phyloP scores from a whole-genome alignment of 1,140 invertebrate genomes.

The Chrysopa pallens region DNA sequence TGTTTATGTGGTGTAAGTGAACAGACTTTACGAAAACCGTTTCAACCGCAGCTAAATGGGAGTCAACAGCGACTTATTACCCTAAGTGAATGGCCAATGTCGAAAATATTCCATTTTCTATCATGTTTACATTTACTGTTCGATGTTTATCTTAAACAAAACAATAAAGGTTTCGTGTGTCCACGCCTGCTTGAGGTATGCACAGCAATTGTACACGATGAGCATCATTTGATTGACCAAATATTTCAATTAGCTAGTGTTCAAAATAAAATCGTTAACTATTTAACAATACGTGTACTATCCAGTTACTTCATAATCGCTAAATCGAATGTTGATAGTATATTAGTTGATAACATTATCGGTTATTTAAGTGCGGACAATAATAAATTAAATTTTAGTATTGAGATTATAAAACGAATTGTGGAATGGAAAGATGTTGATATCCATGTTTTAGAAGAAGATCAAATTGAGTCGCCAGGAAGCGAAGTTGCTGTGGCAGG shows the following conservation, averaged over 20 bases:
- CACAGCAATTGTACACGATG: slow-evolving; percentile 58
- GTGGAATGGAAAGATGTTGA: slow-evolving; percentile 75
- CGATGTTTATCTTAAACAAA: slow-evolving; percentile 69
- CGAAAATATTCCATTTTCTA: slow-evolving; percentile 53
- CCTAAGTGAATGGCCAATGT: slow-evolving; percentile 49
- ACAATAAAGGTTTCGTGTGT: slow-evolving; percentile 60
- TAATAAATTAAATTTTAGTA: slow-evolving; percentile 60
- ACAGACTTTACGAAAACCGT: slow-evolving; percentile 43
- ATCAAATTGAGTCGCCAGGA: slow-evolving; percentile 21
- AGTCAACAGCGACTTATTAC: slow-evolving; percentile 29
- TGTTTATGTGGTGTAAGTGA: slow-evolving; percentile 63
- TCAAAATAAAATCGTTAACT: slow-evolving; percentile 62
- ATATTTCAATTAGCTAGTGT: slow-evolving; percentile 60
- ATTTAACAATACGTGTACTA: slow-evolving; percentile 57
- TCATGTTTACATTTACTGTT: slow-evolving; percentile 68
- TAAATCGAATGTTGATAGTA: slow-evolving; percentile 56
- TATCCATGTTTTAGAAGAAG: slow-evolving; percentile 61
- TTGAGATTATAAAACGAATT: slow-evolving; percentile 68
- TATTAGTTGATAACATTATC: slow-evolving; percentile 58
- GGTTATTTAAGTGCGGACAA: slow-evolving; percentile 47
- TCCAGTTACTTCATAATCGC: slow-evolving; percentile 68
- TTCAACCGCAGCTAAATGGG: slow-evolving; percentile 35
- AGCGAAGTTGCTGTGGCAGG: slow-evolving; percentile 18
- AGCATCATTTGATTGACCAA: slow-evolving; percentile 64
- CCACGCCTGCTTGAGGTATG: slow-evolving; percentile 57